Evolutionary conservation across 2,797 vertebrate species (phyloP), one percentile per base, ranked within the genome.

Genomic region (Dromococcyx pavoninus): DNA sequence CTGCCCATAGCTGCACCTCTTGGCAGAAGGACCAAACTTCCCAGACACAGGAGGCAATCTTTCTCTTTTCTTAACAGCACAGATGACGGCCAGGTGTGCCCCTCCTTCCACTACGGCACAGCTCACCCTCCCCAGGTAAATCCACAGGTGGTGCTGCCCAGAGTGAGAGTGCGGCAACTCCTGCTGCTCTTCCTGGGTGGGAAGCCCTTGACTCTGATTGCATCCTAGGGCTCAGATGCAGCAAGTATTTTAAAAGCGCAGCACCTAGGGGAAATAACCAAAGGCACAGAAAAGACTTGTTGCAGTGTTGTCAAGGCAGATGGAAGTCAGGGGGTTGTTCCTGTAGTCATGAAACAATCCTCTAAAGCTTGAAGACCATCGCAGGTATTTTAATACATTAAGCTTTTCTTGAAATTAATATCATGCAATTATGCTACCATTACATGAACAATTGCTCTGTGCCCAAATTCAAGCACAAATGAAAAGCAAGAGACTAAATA

Each of bases 1-100:
- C 43, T 0, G 1, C 41, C n/a, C 15, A 3, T 32, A 43, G 30
- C 27, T 9, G 0, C 0, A 0, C 14, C 19, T 48, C 16, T 17
- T 0, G 0, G 41, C 43, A 46, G 61, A 33, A 51, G 32, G 30
- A 66, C 30, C 10, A 25, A 70, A 21, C 11, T 7, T 41, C 32
- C 37, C 0, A 0, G 53, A 57, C 27, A 5, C 2, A 57, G 65
- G 51, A 92, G 43, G 15, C 13, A 32, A 43, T 19, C 14, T n/a
- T 37, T 41, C 37, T 35, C 64, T 81, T 86, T 37, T 37, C 46
- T 18, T 25, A 48, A 28, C 9, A 24, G 30, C 0, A 7, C 37
- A 3, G 5, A 17, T 12, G 11, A 41, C 25, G 32, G 23, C 61
- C 43, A n/a, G 17, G 21, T 1, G 4, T 6, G 3, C 2, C n/a